These are phyloP conservation scores for Adelosebastes latens DNA, from an alignment of 2,797 vertebrate genomes.

Conservation along the genomic window DNA sequence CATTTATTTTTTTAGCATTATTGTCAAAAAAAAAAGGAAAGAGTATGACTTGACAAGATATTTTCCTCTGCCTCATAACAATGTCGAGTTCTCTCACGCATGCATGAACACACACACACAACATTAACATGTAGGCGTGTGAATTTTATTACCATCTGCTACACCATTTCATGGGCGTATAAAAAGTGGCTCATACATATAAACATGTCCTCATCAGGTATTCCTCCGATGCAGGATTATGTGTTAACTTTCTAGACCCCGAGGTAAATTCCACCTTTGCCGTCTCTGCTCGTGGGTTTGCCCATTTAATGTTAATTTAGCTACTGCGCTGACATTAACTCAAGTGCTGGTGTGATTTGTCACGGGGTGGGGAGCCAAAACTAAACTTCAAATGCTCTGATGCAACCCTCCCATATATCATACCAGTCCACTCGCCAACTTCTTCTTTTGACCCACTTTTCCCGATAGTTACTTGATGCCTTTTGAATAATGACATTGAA, in stretches of 20 bases:
- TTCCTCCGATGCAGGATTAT: slow-evolving; percentile 64
- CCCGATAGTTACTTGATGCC: slow-evolving; percentile 61
- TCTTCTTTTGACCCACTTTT: slow-evolving; percentile 80
- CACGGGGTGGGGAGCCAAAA: slow-evolving; percentile 47
- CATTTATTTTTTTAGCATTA: background rate
- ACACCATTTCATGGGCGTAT: slow-evolving; percentile 69
- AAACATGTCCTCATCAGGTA: slow-evolving; percentile 77
- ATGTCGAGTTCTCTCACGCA: background rate
- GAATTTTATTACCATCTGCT: slow-evolving; percentile 80
- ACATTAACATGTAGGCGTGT: slow-evolving; percentile 54
- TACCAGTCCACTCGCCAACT: slow-evolving; percentile 59
- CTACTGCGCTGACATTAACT: slow-evolving; percentile 59
- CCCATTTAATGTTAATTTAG: slow-evolving; percentile 65
- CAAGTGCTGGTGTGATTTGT: slow-evolving; percentile 59
- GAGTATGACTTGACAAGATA: background rate
- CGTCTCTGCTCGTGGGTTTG: slow-evolving; percentile 35
- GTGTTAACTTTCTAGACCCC: slow-evolving; percentile 62
- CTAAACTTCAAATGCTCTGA: slow-evolving; percentile 51
- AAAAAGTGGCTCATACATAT: slow-evolving; percentile 77
- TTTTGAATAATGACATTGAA: slow-evolving; percentile 71
- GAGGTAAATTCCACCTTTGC: slow-evolving; percentile 68
- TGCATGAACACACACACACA: slow-evolving; percentile 25
- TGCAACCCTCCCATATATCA: slow-evolving; percentile 30
- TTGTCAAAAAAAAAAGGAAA: background rate
- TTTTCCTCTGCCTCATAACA: slow-evolving; percentile 6